Evolutionary conservation across 2,888 invertebrate species (phyloP), one percentile per base, ranked within the genome.

Genomic region (Lasioglossum malachurum): DNA sequence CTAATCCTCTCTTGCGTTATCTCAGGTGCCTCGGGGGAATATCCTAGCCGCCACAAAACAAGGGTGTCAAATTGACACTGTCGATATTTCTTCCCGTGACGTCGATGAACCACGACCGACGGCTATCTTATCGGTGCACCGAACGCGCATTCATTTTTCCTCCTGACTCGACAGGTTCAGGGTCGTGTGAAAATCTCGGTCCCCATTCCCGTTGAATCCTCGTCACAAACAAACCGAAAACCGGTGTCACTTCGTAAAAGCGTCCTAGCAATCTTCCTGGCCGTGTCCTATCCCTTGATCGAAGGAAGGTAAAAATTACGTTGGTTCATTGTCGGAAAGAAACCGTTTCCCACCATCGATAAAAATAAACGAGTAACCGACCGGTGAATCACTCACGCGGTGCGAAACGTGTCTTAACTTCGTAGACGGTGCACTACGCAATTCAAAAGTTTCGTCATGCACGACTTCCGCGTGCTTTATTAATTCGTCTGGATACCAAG

Each of bases 121-220:
- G 27, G 76, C 76, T 82, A 84, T 84, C 73, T 77, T 82, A 84
- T 84, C 77, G 14, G 31, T 14, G 8, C 31, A 44, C 64, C 60
- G 31, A 80, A 72, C 75, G 41, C 14, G 53, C 57, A 19, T 67
- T 82, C 82, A 78, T 78, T 82, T 82, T 78, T 67, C 46, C 46
- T 27, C 16, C 67, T 60, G 60, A 60, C 53, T 77, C 31, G 64
- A 64, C 82, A 73, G 41, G 49, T 82, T 82, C 82, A 78, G 78
- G 78, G 78, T 64, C 35, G 73, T 73, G 82, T 74, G 82, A 82
- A 76, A 72, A 41, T 80, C 46, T 46, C 41, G 1, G 69, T 12
- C 12, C 44, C 44, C 44, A 16, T 46, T 35, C 27, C 23, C 31
- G 19, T 4, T 38, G 46, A 41, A 73, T 31, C 44, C 46, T n/a